Base-by-base conservation (phyloP, 2,113 vertebrate species). In the Galeopterus variegatus region DNA sequence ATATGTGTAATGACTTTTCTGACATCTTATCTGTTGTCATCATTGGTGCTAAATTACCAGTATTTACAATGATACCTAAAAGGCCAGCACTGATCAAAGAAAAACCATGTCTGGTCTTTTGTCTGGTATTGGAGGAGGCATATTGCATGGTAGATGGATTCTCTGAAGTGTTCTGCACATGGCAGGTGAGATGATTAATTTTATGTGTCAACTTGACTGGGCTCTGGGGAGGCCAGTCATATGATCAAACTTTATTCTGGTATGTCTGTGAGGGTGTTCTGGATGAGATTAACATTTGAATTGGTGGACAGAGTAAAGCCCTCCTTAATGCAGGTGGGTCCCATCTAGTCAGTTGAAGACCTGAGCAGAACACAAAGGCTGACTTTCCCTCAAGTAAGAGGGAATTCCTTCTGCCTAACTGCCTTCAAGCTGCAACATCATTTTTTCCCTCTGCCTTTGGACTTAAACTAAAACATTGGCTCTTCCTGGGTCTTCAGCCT, bases 21-120 rank as follows among this genome's bases (percentile, higher is more conserved):
- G 45, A 69, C n/a, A 87, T 17, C 8, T 64, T 54, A 93, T 89
- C 52, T 95, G 76, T 79, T 90, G 62, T 89, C 14, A 69, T 18
- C 15, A 23, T 31, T 94, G 41, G 69, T 36, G 60, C 26, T 85
- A 84, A 75, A 76, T 92, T 81, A 84, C 21, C 36, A 28, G 54
- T 41, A 24, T 62, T 90, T 67, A 84, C n/a, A 87, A 80, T 6
- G 48, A 76, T 81, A 52, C 58, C 36, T 72, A 41, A 87, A 88
- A 95, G n/a, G 21, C n/a, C 72, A 84, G 26, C 1, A 24, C 4
- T 45, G 45, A 73, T 93, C 19, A 80, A n/a, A 67, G 90, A 91
- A 88, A 77, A 91, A 54, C 11, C 17, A 3, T 0, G 11, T 33
- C 33, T 80, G 76, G 31, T 33, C 31, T 67, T 50, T 48, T 64